phyloP scores from a whole-genome alignment of 1,140 invertebrate species.

The Trichogramma pretiosum region DNA sequence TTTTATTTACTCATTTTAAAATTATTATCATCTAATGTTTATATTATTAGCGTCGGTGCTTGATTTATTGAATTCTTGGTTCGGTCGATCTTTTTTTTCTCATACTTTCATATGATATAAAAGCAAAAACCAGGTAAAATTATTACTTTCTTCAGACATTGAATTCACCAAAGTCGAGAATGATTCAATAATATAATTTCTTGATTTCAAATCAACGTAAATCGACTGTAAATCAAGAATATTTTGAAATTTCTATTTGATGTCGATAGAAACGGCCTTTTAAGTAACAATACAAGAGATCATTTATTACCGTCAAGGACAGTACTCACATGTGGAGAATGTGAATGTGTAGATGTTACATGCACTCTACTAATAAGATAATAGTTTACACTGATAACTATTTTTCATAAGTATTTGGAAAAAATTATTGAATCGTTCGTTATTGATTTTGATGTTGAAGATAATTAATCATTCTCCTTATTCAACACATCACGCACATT shows the following conservation, averaged over 20 bases:
- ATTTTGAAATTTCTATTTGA: constrained; percentile 19
- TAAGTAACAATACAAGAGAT: constrained; percentile 23
- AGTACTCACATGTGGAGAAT: constrained; percentile 13
- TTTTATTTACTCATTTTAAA: constrained; percentile 46
- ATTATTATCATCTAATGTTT: constrained; percentile 47
- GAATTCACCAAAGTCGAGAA: constrained; percentile 22
- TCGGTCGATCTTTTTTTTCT: constrained; percentile 18
- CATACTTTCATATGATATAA: constrained; percentile 31
- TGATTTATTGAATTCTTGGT: constrained; percentile 40
- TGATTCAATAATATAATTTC: too few species aligned
- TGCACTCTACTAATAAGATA: too few species aligned
- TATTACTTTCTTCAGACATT: constrained; percentile 18
- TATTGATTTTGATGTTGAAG: constrained; percentile 17
- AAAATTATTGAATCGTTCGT: too few species aligned
- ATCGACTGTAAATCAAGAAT: constrained; percentile 19
- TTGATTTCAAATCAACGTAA: constrained; percentile 9
- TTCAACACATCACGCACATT: constrained; percentile 19
- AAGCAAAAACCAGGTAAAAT: constrained; percentile 30
- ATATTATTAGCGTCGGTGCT: constrained; percentile 47
- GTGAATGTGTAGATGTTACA: constrained; percentile 4
- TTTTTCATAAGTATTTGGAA: too few species aligned
- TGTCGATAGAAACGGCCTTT: constrained; percentile 18
- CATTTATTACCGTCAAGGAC: constrained; percentile 18
- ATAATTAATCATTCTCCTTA: constrained; percentile 12
- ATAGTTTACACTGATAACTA: too few species aligned